Evolutionary conservation across 2,797 vertebrate species (phyloP).

Genomic region (Eleutherodactylus coqui): DNA sequence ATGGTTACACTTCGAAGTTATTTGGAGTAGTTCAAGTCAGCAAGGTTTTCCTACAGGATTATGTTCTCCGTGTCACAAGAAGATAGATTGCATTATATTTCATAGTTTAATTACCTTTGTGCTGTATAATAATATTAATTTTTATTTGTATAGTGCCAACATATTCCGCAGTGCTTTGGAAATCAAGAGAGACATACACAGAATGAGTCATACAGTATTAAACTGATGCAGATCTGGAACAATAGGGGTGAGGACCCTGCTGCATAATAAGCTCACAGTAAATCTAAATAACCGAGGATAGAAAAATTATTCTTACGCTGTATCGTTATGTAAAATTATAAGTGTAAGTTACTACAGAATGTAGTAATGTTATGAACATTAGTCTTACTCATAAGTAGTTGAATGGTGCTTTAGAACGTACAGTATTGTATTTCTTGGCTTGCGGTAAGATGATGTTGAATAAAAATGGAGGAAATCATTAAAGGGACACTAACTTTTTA

Average conservation of each 20-base stretch:
- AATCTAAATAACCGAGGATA: background rate
- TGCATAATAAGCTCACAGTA: background rate
- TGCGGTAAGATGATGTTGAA: background rate
- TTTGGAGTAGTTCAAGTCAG: background rate
- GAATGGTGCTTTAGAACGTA: background rate
- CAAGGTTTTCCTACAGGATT: background rate
- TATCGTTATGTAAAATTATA: background rate
- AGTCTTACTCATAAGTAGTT: no score
- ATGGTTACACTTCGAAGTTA: background rate
- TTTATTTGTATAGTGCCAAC: no score
- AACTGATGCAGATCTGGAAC: no score
- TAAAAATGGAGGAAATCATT: background rate
- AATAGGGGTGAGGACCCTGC: no score
- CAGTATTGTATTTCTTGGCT: background rate
- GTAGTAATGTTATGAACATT: background rate
- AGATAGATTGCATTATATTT: background rate
- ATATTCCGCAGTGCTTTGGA: no score
- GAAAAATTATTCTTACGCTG: background rate
- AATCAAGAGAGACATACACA: no score
- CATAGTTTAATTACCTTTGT: background rate
- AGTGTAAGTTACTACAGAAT: background rate
- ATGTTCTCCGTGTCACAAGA: background rate
- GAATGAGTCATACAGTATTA: no score
- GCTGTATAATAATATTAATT: no score
- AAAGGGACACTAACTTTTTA: no score